Base-by-base conservation (phyloP, 1,140 invertebrate species). In the Pseudoatta argentina region DNA sequence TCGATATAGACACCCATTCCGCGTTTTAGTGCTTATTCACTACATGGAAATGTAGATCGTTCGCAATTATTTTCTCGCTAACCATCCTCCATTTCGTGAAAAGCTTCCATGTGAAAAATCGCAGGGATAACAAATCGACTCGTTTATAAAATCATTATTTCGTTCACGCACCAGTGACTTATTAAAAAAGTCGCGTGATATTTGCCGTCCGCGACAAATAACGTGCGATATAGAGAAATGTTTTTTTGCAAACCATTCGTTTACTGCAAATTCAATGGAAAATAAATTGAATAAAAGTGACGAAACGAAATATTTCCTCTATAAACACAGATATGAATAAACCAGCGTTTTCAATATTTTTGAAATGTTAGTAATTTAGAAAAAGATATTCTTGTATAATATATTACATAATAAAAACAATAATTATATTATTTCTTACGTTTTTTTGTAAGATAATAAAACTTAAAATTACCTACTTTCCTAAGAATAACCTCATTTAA, bases 81-180 rank as follows among this genome's bases (percentile, higher is more conserved):
- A 61, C 39, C 57, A 57, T 48, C 21, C 3, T 10, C 21, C 53
- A 24, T 21, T 44, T 21, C 0, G 7, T 12, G 39, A 63, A 61
- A 72, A 59, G 39, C 39, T 73, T 63, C 48, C 34, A 51, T 27
- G 6, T 48, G 39, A 34, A 75, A 72, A 82, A 72, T 55, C 34
- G 24, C 53, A 4, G 55, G 24, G 24, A 6, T n/a, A 82, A 59
- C 72, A 82, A 82, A 83, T 73, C 69, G 79, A 39, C 1, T 30
- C 69, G 39, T 24, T 51, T n/a, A 27, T 51, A 75, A 61, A 83
- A 73, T 83, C 55, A 44, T 83, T 75, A 83, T 63, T 73, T 73
- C 53, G 34, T 48, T 21, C 39, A 83, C 53, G 55, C 67, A 14
- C 18, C 24, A 27, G 14, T 59, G 39, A 24, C 34, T 83, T 73